Base-by-base conservation (phyloP, 2,888 invertebrate genomes). In the Camptogramma bilineatum region DNA sequence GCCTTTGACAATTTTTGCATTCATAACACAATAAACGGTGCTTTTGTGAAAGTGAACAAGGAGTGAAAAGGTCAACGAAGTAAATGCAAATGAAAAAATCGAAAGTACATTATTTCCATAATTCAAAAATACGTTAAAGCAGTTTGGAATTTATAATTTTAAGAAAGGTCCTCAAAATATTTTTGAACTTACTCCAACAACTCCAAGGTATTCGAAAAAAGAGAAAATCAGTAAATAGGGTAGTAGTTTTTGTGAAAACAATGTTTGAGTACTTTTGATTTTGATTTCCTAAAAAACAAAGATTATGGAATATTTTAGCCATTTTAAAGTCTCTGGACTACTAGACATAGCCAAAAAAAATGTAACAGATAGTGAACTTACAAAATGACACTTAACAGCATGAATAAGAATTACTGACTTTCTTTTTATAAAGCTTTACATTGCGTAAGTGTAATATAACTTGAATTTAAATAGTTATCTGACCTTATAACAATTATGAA, bases 391-490 rank as follows among this genome's bases (percentile, higher is more conserved):
- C n/a, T n/a, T 62, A 67, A 69, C 50, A 52, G 57, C 52, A 65
- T 66, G 70, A 67, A 67, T 65, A 62, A 63, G 48, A 59, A 63
- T 64, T 67, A 64, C 65, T 46, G 46, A 67, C 70, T 72, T 70
- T 72, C 70, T 63, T 68, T 68, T 72, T 66, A 61, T 70, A 65
- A 68, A 66, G 67, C 64, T 68, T 64, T 58, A 46, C 10, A 60
- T 61, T 61, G 21, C 61, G 53, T 66, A 72, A 72, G 39, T 24
- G 19, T 17, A 59, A 53, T 46, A 55, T 54, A 57, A 9, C 52
- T 48, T 46, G 63, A 63, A 68, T 70, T 65, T 9, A 68, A 70
- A 63, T 62, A 56, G 67, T 63, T 62, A 64, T 19, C 24, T 1
- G 58, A 51, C 53, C 52, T 54, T 39, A 31, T 46, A 31, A 44